These are phyloP conservation scores for Drosophila pullipes DNA, from an alignment of 2,888 invertebrate genomes.

Conservation along the genomic window DNA sequence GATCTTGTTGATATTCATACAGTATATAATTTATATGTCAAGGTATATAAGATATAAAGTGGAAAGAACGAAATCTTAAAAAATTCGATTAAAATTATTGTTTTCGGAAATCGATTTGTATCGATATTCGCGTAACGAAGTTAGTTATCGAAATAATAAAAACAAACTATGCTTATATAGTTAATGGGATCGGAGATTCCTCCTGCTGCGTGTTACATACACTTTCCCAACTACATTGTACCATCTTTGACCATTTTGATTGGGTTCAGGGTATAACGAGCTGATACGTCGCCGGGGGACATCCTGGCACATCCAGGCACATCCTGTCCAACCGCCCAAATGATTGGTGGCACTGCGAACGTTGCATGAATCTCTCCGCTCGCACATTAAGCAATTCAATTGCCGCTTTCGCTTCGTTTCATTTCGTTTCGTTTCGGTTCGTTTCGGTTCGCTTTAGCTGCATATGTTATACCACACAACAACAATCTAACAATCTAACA, in stretches of 20 bases:
- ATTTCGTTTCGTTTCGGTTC: background rate
- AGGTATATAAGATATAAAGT: background rate
- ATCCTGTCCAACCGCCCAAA: constrained; percentile 45
- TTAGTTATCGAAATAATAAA: background rate
- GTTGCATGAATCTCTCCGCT: constrained; percentile 38
- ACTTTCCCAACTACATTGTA: background rate
- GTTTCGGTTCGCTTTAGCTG: constrained; percentile 21
- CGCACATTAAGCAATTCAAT: constrained; percentile 36
- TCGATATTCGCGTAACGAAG: background rate
- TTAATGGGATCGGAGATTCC: background rate
- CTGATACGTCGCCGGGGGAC: constrained; percentile 40
- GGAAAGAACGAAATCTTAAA: background rate
- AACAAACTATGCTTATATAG: background rate
- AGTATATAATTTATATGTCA: background rate
- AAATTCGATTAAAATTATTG: background rate
- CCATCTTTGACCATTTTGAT: background rate
- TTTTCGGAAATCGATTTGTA: background rate
- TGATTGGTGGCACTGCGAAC: constrained; percentile 56
- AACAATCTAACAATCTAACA: background rate
- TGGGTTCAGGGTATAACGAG: constrained; percentile 9
- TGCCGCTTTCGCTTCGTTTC: constrained; percentile 16
- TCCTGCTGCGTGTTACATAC: background rate
- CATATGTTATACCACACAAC: constrained; percentile 42
- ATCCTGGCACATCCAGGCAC: constrained; percentile 7
- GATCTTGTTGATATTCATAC: background rate